Percentiles rank a stretch among this genome's conserved stretches.
phyloP scores from a whole-genome alignment of 2,888 invertebrate species.

The Exephanes ischioxanthus region DNA sequence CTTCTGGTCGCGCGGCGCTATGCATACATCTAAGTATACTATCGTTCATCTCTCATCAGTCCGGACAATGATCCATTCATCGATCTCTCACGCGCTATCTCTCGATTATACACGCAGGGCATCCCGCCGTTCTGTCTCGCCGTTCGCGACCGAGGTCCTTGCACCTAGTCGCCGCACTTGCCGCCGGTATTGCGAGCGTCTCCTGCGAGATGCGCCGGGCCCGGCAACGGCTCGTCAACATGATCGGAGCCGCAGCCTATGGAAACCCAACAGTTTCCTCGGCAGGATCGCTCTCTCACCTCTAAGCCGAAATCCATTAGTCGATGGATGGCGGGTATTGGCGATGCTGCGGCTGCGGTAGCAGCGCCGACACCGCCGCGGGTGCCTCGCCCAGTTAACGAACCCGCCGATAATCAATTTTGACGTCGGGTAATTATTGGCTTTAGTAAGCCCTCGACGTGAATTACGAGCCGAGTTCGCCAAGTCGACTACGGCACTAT shows the following conservation, averaged over 20 bases:
- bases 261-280: slow-evolving; percentile 39
- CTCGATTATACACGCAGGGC: slow-evolving; percentile 42
- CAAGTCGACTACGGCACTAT: slow-evolving; percentile 34
- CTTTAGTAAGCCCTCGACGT: slow-evolving; percentile 69
- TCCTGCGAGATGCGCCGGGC: slow-evolving; percentile 25
- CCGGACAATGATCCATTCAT: slow-evolving; percentile 56
- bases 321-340: slow-evolving; percentile 41
- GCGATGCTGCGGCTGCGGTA: slow-evolving; percentile 30
- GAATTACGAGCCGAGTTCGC: slow-evolving; percentile 59
- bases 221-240: slow-evolving; percentile 44
- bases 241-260: slow-evolving; percentile 13
- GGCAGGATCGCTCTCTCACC: slow-evolving; percentile 39
- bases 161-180: slow-evolving; percentile 27
- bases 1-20: background rate
- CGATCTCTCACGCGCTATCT: slow-evolving; percentile 49
- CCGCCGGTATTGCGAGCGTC: slow-evolving; percentile 27
- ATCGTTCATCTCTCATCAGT: slow-evolving; percentile 56
- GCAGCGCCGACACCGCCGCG: slow-evolving; percentile 11
- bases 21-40: background rate
- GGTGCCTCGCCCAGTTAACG: slow-evolving; percentile 74
- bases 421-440: slow-evolving; percentile 79
- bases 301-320: slow-evolving; percentile 69
- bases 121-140: slow-evolving; percentile 22
- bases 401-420: slow-evolving; percentile 74
- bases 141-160: slow-evolving; percentile 26